Evolutionary conservation across 2,888 invertebrate genomes (phyloP).

Genomic region (Monochamus alternatus): DNA sequence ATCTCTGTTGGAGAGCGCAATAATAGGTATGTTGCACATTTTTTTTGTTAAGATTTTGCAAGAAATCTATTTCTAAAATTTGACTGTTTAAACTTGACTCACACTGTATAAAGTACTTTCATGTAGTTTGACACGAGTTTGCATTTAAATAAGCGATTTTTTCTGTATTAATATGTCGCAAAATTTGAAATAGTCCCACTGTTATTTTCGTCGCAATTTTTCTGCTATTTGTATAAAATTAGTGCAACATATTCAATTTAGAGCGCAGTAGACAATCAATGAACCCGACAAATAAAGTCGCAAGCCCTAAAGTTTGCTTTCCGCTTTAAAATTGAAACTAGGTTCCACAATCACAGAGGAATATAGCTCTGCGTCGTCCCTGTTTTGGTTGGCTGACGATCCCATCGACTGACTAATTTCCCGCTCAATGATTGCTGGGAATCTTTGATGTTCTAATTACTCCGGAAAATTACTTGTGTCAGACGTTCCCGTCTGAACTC

Average conservation of each 20-base stretch:
- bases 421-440: conserved; percentile 8
- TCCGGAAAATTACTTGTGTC: conserved; percentile 7
- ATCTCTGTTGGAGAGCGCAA: no score
- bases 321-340: background rate
- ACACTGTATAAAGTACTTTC: no score
- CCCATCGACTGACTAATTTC: conserved; percentile 8
- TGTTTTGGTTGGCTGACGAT: conserved; percentile 8
- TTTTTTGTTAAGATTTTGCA: no score
- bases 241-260: background rate
- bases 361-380: background rate
- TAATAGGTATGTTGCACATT: no score
- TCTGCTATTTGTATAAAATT: no score
- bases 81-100: no score
- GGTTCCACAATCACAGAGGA: background rate
- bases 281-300: background rate
- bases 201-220: no score
- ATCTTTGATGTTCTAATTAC: conserved; percentile 12
- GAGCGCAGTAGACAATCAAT: background rate
- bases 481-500: background rate
- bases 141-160: no score
- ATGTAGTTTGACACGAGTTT: no score
- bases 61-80: no score
- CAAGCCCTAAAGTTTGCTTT: background rate
- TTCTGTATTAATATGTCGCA: no score
- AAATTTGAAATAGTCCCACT: no score